A percentile compares a stretch with the other conserved stretches of the same genome.
Evolutionary conservation across 1,140 invertebrate species (phyloP).

Genomic region (Notospermus geniculatus): DNA sequence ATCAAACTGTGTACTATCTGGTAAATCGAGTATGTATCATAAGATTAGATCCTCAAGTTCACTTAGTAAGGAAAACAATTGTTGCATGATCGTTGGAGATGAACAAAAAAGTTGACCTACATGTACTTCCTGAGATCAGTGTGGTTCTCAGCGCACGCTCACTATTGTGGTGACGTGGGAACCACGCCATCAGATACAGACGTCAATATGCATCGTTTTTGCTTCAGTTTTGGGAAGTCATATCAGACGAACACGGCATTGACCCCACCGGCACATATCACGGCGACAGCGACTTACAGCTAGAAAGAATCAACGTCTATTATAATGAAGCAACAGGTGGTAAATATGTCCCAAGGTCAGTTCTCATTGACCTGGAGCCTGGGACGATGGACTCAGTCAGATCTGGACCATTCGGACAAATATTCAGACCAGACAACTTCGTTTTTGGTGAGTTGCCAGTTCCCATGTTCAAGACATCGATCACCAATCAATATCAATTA

Average conservation of each 20-base stretch:
- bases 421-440: slow-evolving; percentile 41
- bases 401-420: slow-evolving; percentile 37
- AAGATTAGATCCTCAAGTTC: too few species aligned
- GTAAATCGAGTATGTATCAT: too few species aligned
- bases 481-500: too few species aligned
- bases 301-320: slow-evolving; percentile 89
- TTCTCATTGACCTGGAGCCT: slow-evolving; percentile 69
- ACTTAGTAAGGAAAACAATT: too few species aligned
- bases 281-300: slow-evolving; percentile 64
- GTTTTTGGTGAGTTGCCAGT: slow-evolving; percentile 21
- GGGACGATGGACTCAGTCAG: slow-evolving; percentile 41
- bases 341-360: slow-evolving; percentile 83
- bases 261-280: slow-evolving; percentile 59
- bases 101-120: too few species aligned
- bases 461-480: neutral
- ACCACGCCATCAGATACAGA: too few species aligned
- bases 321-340: slow-evolving; percentile 81
- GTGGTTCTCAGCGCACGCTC: too few species aligned
- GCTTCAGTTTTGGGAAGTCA: slow-evolving; percentile 59
- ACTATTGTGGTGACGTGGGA: too few species aligned
- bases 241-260: slow-evolving; percentile 61
- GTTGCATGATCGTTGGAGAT: too few species aligned
- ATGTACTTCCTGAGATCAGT: too few species aligned
- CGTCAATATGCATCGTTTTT: neutral
- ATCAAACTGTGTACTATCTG: too few species aligned